Base-by-base conservation (phyloP, 1,140 invertebrate species). In the Papilio helenus region DNA sequence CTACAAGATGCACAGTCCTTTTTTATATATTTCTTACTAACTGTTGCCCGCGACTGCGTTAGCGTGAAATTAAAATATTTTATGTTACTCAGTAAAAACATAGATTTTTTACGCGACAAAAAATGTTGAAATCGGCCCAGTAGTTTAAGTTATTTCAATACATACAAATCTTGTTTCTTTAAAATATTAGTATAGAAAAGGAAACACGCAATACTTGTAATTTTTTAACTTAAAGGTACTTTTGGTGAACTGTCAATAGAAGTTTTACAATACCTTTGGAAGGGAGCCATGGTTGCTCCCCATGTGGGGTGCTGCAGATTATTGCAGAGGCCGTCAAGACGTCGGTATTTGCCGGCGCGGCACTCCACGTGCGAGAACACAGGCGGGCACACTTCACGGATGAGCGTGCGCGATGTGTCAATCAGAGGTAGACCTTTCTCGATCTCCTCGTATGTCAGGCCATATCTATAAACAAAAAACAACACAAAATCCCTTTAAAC, bases 261-360 rank as follows among this genome's bases (percentile, higher is more conserved):
- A 14, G 14, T 46, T 16, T 16, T 49, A 58, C 34, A 18, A 44
- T 95, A 97, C 97, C 97, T 96, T 81, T 97, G 96, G 93, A 98
- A 98, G 2, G 98, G 97, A 14, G 97, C 96, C 86, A 97, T 96
- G 0, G 97, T 96, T n/a, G 97, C 96, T 0, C 98, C 98, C 98
- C 98, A 99, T 0, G 97, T 97, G 0, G 98, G 98, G 95, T 99
- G 96, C 65, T 97, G 95, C 55, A 99, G 94, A 90, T 99, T 99
- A 80, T 98, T 99, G 93, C 98, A 99, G 10, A 98, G 96, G 0
- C 98, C 99, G 92, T 99, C 98, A 77, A 97, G 96, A 8, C 98
- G 95, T 3, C 99, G 95, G 92, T 99, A 99, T 87, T 99, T 98
- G n/a, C 98, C 98, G 3, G 98, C 96, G 26, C 97, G 95, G 86